These are phyloP conservation scores for Gari tellinella DNA, from an alignment of 2,888 invertebrate species.

Conservation along the genomic window DNA sequence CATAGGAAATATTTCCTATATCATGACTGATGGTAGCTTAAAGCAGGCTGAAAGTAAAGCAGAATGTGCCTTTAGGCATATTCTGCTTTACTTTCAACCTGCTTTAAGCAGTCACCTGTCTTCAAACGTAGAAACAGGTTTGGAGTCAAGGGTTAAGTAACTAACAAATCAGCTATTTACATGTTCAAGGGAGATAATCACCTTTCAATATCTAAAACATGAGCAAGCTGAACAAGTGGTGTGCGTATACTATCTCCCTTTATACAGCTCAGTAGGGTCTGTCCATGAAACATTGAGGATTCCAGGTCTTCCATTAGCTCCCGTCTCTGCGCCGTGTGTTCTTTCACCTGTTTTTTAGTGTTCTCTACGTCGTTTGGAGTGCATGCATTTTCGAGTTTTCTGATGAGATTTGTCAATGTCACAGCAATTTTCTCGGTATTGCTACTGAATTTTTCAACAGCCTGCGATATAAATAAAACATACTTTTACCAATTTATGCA, in stretches of 20 bases:
- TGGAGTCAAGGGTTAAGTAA: too few species aligned
- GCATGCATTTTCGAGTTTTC: constrained; percentile 94
- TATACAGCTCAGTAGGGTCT: constrained; percentile 90
- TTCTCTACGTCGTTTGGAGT: constrained; percentile 97
- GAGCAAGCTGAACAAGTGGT: constrained; percentile 85
- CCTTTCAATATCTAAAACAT: constrained; percentile 97
- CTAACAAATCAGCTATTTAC: too few species aligned
- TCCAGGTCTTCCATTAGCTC: constrained; percentile 90
- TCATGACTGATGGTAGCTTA: too few species aligned
- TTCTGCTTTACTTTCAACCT: too few species aligned
- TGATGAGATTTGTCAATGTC: constrained; percentile 94
- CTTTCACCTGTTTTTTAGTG: constrained; percentile 93
- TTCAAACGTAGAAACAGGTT: too few species aligned
- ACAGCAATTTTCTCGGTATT: constrained; percentile 95
- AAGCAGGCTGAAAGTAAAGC: too few species aligned
- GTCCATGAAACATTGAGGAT: constrained; percentile 94
- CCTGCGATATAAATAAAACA: constrained; percentile 86
- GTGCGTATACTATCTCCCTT: constrained; percentile 76
- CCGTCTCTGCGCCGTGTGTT: constrained; percentile 85
- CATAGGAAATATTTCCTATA: too few species aligned
- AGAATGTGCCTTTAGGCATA: too few species aligned
- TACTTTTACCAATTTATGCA: not conserved
- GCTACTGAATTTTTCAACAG: constrained; percentile 96
- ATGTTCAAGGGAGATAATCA: constrained; percentile 79
- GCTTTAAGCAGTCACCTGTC: too few species aligned